Base-by-base conservation (phyloP, 2,113 vertebrate species). In the Larimichthys crocea region DNA sequence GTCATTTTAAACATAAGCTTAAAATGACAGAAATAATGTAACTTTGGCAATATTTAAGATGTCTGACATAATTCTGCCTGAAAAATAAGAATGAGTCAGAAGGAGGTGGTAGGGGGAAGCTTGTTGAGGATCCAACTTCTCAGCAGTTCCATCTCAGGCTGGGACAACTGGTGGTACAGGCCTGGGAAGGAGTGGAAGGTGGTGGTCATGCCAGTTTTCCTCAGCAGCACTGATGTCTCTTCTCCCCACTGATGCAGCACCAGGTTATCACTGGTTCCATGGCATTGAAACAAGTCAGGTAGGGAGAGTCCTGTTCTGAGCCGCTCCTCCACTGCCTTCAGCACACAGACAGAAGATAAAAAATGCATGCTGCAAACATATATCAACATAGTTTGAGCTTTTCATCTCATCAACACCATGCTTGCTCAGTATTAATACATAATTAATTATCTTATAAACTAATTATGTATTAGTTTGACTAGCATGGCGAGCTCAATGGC, bases 261-360 rank as follows among this genome's bases (percentile, higher is more conserved):
- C 49, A 98, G 89, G 0, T 97, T 92, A 76, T 98, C 97, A 1
- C 89, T 91, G 26, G 90, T 91, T 35, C 97, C 97, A 22, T 97
- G 97, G 66, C 96, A 97, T 88, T 98, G 97, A 78, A 98, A 95
- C 74, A 98, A 86, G 63, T 97, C 97, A 11, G 97, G 97, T 63
- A 96, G 89, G 14, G 66, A 19, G 3, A 52, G 52, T 14, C 83
- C 82, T 5, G 5, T 53, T 44, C 76, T 46, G 12, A 4, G 26
- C 14, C 76, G 73, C 53, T 88, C 86, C 88, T 95, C 88, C 57
- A 97, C 93, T 42, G 90, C 95, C 97, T 98, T 60, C 16, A 61
- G 17, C 2, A 49, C 4, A 66, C 4, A 50, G 57, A 15, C 29
- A 24, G 6, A 46, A 24, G 29, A 20, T 4, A 22, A 20, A 11